Evolutionary conservation across 2,888 invertebrate species (phyloP).

Genomic region (Phengaris alcon): DNA sequence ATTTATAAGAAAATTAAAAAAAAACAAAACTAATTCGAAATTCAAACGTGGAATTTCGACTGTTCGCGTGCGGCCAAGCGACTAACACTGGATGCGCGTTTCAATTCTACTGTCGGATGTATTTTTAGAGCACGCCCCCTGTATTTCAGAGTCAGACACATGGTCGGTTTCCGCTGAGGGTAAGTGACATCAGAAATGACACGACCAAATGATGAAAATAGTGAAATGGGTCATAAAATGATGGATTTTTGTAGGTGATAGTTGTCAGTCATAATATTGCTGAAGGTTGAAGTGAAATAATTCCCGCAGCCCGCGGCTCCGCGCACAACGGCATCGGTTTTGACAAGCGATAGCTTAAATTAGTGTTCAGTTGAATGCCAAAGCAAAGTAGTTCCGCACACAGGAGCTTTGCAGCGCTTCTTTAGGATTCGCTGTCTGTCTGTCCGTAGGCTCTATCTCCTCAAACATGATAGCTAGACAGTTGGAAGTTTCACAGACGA

Average conservation of each 20-base stretch:
- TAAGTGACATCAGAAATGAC: constrained; percentile 44
- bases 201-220: neutral
- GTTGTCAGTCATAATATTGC: too few relatives aligned
- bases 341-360: too few relatives aligned
- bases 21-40: constrained; percentile 39
- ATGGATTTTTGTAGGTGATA: neutral
- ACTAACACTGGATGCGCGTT: constrained; percentile 59
- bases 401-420: too few relatives aligned
- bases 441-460: too few relatives aligned
- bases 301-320: too few relatives aligned
- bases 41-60: constrained; percentile 39
- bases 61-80: constrained; percentile 49
- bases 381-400: too few relatives aligned
- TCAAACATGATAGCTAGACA: too few relatives aligned
- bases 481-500: too few relatives aligned
- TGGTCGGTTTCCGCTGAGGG: constrained; percentile 58
- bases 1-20: constrained; percentile 1
- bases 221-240: neutral
- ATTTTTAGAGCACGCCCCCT: constrained; percentile 78
- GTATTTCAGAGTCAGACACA: constrained; percentile 52
- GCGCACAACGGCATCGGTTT: too few relatives aligned
- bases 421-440: too few relatives aligned
- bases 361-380: too few relatives aligned
- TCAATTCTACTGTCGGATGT: constrained; percentile 52
- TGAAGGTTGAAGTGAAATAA: too few relatives aligned